These are phyloP conservation scores for Andricus curvator DNA, from an alignment of 2,888 invertebrate species.

Conservation along the genomic window DNA sequence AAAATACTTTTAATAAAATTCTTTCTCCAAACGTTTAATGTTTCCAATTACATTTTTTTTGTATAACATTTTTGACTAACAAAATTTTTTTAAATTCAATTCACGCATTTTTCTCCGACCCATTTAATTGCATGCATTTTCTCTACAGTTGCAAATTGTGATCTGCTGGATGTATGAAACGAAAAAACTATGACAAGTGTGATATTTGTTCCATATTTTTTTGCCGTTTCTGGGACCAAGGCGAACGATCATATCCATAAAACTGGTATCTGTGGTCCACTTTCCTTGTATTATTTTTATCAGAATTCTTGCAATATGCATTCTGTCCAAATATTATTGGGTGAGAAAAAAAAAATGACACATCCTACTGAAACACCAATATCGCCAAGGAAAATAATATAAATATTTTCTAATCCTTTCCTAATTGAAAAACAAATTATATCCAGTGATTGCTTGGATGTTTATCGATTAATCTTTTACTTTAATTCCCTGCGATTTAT, in stretches of 20 bases:
- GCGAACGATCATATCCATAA: background rate
- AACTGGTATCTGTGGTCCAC: background rate
- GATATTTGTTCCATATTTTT: background rate
- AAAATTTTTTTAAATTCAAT: too few relatives aligned
- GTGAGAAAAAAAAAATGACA: background rate
- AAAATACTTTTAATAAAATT: too few relatives aligned
- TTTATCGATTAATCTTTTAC: background rate
- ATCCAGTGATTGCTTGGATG: background rate
- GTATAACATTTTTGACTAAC: too few relatives aligned
- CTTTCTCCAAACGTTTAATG: too few relatives aligned
- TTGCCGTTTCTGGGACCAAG: too few relatives aligned
- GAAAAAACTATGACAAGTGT: background rate
- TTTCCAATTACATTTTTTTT: too few relatives aligned
- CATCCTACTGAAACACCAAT: background rate
- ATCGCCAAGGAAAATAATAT: background rate
- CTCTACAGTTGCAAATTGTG: background rate
- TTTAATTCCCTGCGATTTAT: constrained; percentile 18
- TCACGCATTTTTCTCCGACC: too few relatives aligned
- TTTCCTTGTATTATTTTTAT: background rate
- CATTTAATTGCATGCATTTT: background rate
- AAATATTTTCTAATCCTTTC: background rate
- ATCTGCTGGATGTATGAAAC: background rate
- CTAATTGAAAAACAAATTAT: background rate
- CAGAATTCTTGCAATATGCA: background rate
- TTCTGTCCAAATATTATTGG: too few relatives aligned